Evolutionary conservation across 2,888 invertebrate species (phyloP).

Genomic region (Lasioglossum vierecki): DNA sequence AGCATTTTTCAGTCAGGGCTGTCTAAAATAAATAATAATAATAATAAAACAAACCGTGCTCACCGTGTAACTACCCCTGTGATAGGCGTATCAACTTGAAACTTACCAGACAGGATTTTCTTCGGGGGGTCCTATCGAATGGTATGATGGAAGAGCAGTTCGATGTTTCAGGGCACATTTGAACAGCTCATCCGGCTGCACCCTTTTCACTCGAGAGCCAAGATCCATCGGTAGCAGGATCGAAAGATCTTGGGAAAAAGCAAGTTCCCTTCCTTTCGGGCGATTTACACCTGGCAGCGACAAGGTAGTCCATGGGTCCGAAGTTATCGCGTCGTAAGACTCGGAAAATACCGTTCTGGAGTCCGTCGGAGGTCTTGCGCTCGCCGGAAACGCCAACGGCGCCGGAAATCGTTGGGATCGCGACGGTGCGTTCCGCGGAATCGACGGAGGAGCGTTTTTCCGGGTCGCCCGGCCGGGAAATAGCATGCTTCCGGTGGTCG

Average conservation of each 20-base stretch:
- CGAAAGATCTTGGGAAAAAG: not conserved
- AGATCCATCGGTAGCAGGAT: not conserved
- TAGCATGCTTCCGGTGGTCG: constrained; percentile 52
- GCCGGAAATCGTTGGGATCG: constrained; percentile 10
- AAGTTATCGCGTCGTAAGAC: not conserved
- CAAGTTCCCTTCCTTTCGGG: not conserved
- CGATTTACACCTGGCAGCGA: not conserved
- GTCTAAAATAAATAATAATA: too few relatives aligned
- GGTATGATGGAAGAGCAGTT: too few relatives aligned
- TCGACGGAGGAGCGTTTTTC: constrained; percentile 36
- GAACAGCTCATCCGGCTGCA: too few relatives aligned
- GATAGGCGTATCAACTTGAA: too few relatives aligned
- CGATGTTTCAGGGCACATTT: too few relatives aligned
- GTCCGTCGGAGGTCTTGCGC: not conserved
- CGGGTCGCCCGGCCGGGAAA: constrained; percentile 47
- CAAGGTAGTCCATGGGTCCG: not conserved
- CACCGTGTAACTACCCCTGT: too few relatives aligned
- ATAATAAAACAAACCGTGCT: too few relatives aligned
- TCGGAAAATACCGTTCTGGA: not conserved
- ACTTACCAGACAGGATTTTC: too few relatives aligned
- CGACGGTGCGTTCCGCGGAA: constrained; percentile 10
- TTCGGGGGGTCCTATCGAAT: too few relatives aligned
- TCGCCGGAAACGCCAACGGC: not conserved
- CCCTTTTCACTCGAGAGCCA: too few relatives aligned
- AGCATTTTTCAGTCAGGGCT: too few relatives aligned